phyloP scores from a whole-genome alignment of 2,113 vertebrate species.

The Tor tambroides region DNA sequence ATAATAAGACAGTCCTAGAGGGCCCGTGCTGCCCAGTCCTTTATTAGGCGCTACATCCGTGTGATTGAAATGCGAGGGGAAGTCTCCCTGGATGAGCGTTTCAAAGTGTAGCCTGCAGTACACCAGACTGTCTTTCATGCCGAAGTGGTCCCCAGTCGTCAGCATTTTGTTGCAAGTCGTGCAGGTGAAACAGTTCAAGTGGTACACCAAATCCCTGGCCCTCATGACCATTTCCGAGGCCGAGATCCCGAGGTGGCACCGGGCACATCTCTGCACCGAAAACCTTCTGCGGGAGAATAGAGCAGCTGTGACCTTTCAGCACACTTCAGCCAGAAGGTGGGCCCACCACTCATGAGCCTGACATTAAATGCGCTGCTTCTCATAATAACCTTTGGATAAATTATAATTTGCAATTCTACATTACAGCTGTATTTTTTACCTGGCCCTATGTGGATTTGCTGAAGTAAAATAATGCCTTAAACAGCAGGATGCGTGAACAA shows the following conservation, averaged over 20 bases:
- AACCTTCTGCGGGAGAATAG: constrained; percentile 86
- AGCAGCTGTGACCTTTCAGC: constrained; percentile 4
- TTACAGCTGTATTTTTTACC: background rate
- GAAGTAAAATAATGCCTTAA: background rate
- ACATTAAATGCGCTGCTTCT: background rate
- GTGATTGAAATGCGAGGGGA: constrained; percentile 93
- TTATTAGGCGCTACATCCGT: constrained; percentile 90
- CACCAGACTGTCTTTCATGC: constrained; percentile 99
- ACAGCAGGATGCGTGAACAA: background rate
- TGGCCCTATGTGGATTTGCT: background rate
- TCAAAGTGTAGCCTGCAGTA: constrained; percentile 99
- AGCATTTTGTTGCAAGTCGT: constrained; percentile 98
- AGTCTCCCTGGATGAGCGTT: constrained; percentile 96
- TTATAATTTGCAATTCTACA: background rate
- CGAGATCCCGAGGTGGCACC: constrained; percentile 98
- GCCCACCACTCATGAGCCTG: background rate
- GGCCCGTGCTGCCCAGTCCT: constrained; percentile 86
- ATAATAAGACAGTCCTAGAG: constrained; percentile 96
- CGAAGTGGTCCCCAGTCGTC: constrained; percentile 98
- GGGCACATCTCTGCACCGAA: constrained; percentile 97
- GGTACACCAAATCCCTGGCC: constrained; percentile 96
- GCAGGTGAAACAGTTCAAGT: constrained; percentile 99
- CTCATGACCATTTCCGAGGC: constrained; percentile 99
- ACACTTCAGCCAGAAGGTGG: constrained; percentile 19
- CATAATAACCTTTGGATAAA: background rate